Conservation (phyloP, 1,140 invertebrate genomes). For the Listronotus bonariensis region DNA sequence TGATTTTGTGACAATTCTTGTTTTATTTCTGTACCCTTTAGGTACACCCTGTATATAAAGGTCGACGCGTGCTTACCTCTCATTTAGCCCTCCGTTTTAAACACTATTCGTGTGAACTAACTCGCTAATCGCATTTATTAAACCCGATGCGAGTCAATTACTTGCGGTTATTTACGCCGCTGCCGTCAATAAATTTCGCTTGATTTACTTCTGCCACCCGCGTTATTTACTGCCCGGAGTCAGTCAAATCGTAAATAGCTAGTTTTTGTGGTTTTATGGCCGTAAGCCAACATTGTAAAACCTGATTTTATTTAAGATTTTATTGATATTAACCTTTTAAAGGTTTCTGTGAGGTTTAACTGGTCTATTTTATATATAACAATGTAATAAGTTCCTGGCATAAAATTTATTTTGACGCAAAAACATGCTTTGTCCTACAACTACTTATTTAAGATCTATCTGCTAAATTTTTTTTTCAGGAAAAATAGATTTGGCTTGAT, state of each 20-base stretch:
- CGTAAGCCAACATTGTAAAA: constrained; percentile 15
- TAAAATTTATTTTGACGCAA: too few relatives aligned
- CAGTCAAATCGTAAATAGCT: constrained; percentile 30
- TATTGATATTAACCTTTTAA: neutral
- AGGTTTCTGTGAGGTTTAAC: too few relatives aligned
- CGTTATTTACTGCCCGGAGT: constrained; percentile 32
- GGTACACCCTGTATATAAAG: neutral
- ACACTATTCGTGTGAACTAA: constrained; percentile 44
- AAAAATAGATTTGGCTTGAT: too few relatives aligned
- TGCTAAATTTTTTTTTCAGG: too few relatives aligned
- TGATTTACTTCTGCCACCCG: constrained; percentile 31
- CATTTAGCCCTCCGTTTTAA: constrained; percentile 31
- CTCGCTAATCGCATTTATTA: constrained; percentile 46
- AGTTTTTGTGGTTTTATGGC: constrained; percentile 24
- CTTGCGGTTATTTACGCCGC: constrained; percentile 35
- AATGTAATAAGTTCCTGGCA: too few relatives aligned
- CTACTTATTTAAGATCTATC: too few relatives aligned
- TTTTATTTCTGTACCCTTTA: too few relatives aligned
- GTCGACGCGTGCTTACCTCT: constrained; percentile 27
- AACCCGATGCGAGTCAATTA: constrained; percentile 47
- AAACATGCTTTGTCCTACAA: too few relatives aligned
- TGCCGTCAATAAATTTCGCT: constrained; percentile 35
- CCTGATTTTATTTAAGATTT: constrained; percentile 2
- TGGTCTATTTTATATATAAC: too few relatives aligned
- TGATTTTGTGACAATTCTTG: too few relatives aligned